Percentiles rank a stretch among this genome's conserved stretches.
Evolutionary conservation across 2,888 invertebrate genomes (phyloP).

Genomic region (Leistus spinibarbis): DNA sequence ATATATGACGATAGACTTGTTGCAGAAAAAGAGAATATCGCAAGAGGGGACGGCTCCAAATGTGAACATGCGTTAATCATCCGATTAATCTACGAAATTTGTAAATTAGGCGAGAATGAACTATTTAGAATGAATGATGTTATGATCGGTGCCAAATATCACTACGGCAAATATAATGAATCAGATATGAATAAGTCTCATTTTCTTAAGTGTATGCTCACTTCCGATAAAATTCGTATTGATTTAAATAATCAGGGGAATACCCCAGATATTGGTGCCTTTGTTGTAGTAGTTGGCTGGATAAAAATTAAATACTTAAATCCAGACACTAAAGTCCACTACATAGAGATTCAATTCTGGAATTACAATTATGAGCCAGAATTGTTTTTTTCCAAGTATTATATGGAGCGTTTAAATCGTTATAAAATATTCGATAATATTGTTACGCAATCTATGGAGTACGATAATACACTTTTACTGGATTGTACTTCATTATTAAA

Average conservation of each 20-base stretch:
- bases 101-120: neutral
- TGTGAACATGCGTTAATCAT: neutral
- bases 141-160: neutral
- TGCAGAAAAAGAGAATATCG: neutral
- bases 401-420: neutral
- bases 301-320: neutral
- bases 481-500: neutral
- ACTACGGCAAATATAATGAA: neutral
- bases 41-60: neutral
- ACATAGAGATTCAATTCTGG: neutral
- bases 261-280: neutral
- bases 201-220: neutral
- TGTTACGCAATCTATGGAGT: neutral
- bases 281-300: neutral
- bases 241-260: neutral
- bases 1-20: neutral
- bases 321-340: neutral
- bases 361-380: neutral
- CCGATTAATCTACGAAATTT: neutral
- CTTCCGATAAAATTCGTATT: neutral
- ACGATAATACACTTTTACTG: neutral
- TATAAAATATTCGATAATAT: neutral
- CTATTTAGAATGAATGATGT: neutral
- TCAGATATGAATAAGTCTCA: neutral
- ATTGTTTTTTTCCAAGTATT: neutral